These are phyloP conservation scores for Apteryx mantelli DNA, from an alignment of 2,113 vertebrate species.

Conservation along the genomic window DNA sequence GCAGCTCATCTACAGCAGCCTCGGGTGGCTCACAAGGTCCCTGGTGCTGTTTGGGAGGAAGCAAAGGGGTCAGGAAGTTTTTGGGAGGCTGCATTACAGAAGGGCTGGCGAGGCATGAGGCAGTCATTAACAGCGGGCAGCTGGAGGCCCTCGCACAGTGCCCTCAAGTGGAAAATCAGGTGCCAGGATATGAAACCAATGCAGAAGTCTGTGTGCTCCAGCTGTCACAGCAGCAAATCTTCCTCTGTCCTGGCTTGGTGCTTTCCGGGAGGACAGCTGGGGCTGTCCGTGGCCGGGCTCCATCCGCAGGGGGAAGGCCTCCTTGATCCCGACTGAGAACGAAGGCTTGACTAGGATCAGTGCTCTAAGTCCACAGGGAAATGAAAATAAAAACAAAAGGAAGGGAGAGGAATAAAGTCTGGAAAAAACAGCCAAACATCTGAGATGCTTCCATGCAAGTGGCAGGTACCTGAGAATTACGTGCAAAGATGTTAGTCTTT, in stretches of 20 bases:
- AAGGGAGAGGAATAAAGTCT: neutral
- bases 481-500: neutral
- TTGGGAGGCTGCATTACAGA: neutral
- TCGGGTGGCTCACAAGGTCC: accelerated
- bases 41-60: neutral
- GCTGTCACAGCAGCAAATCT: neutral
- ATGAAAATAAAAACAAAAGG: neutral
- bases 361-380: neutral
- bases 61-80: neutral
- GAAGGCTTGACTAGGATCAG: neutral
- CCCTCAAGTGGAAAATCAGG: neutral
- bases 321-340: neutral
- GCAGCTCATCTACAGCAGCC: accelerated
- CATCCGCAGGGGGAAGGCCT: accelerated
- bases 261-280: neutral
- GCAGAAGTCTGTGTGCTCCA: neutral
- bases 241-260: neutral
- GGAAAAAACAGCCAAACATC: neutral
- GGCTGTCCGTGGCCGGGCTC: neutral
- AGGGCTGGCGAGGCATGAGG: neutral
- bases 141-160: neutral
- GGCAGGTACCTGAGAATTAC: neutral
- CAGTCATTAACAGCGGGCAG: neutral
- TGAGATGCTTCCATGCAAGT: neutral
- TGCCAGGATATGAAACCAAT: neutral